A percentile compares a stretch with the other conserved stretches of the same genome.
These are phyloP conservation scores for Micromesistius poutassou DNA, from an alignment of 2,797 vertebrate genomes.

Conservation along the genomic window DNA sequence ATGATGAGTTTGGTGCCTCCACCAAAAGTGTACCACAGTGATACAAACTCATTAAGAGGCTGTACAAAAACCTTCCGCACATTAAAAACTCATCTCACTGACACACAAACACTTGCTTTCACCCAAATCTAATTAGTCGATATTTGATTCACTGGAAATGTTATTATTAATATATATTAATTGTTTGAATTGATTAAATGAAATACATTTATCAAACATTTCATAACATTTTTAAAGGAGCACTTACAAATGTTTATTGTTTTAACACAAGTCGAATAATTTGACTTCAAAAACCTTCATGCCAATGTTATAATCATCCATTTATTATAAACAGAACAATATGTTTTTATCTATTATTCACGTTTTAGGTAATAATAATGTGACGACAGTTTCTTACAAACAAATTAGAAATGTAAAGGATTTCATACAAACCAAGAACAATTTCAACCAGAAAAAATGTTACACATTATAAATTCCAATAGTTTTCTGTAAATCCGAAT, in stretches of 20 bases:
- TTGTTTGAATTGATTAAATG: background rate
- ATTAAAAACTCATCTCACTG: background rate
- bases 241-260: background rate
- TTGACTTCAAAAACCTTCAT: background rate
- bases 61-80: constrained; percentile 50
- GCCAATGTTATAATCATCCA: background rate
- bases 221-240: background rate
- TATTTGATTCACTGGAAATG: background rate
- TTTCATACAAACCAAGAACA: background rate
- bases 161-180: background rate
- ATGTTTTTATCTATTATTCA: background rate
- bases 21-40: constrained; percentile 50
- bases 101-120: background rate
- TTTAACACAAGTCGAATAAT: background rate
- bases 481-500: background rate
- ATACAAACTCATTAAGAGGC: constrained; percentile 38
- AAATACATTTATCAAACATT: background rate
- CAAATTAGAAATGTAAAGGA: background rate
- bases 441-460: background rate
- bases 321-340: background rate
- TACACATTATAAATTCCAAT: background rate
- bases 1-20: constrained; percentile 49
- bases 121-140: background rate
- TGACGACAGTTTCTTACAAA: background rate
- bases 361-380: background rate